Evolutionary conservation across 1,140 invertebrate species (phyloP).

Genomic region (Riptortus pedestris): DNA sequence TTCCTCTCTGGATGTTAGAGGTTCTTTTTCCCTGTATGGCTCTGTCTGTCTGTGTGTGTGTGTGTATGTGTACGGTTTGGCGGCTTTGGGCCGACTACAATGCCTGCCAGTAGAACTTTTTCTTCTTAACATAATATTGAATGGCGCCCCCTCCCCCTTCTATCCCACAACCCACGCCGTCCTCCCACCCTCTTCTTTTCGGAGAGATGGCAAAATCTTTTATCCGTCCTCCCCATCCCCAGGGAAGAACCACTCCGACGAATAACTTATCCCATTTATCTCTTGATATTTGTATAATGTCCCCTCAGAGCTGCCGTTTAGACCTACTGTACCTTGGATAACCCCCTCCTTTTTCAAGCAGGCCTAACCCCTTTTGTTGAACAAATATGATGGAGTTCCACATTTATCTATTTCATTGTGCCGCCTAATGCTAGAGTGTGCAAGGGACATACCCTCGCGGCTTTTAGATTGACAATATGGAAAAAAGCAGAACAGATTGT

Average conservation of each 20-base stretch:
- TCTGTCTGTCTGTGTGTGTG: conserved; percentile 8
- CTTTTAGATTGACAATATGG: too few relatives aligned
- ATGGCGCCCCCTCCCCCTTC: neutral
- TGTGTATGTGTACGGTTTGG: too few relatives aligned
- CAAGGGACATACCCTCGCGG: too few relatives aligned
- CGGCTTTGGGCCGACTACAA: neutral
- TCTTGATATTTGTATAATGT: conserved; percentile 10
- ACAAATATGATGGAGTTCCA: too few relatives aligned
- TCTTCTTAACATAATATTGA: conserved; percentile 20
- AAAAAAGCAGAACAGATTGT: too few relatives aligned
- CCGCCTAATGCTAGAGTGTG: too few relatives aligned
- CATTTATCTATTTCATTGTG: too few relatives aligned
- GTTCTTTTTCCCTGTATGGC: too few relatives aligned
- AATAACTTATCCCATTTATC: conserved; percentile 10
- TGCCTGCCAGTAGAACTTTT: neutral
- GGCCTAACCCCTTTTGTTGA: too few relatives aligned
- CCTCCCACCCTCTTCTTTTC: too few relatives aligned
- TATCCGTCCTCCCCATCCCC: conserved; percentile 1
- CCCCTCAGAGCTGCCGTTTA: neutral
- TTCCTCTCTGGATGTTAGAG: too few relatives aligned
- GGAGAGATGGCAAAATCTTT: neutral
- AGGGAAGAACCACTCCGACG: conserved; percentile 4
- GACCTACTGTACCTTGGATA: conserved; percentile 4
- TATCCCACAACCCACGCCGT: too few relatives aligned
- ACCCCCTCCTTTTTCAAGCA: neutral